Evolutionary conservation across 2,888 invertebrate genomes (phyloP), one percentile per base, ranked within the genome.

Genomic region (Epinotia ramella): DNA sequence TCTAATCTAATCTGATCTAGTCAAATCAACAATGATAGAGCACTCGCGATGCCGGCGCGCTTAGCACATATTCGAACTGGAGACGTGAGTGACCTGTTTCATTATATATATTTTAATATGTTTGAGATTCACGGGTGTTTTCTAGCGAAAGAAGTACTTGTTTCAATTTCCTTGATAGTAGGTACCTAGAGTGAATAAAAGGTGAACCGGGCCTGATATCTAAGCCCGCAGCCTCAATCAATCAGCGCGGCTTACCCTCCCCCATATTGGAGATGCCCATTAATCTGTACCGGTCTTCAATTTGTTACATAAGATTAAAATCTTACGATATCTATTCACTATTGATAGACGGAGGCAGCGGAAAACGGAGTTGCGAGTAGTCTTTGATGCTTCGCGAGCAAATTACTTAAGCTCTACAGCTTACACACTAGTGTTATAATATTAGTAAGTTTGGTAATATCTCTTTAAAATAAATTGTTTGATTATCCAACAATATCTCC

Each of bases 241-340:
- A 63, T 71, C 70, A 63, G 70, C 53, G n/a, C 6, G 44, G 69
- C 69, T 69, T 69, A 69, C 69, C 44, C 69, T 40, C 69, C 69
- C 40, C 69, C 69, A 60, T 69, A 69, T 60, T 69, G 69, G 46
- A 60, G 57, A 68, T 60, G 28, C 44, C 67, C 69, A 69, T 69
- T 69, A 69, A 69, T 69, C 69, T 60, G n/a, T 24, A 46, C 69
- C 59, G 69, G n/a, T 69, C 69, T 60, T 60, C 69, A 46, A 69
- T 69, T 69, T 69, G 69, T 69, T 69, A 69, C 69, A 28, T 60
- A 60, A 69, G 69, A 69, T 69, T 69, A 69, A 69, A 69, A 69
- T 69, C 69, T 69, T 69, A 69, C 69, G 33, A 66, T 53, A 53
- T n/a, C 66, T 67, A 57, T 40, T 46, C 59, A 69, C 24, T 69